Evolutionary conservation across 2,797 vertebrate species (phyloP), one percentile per base, ranked within the genome.

Genomic region (Eutrigla gurnardus): DNA sequence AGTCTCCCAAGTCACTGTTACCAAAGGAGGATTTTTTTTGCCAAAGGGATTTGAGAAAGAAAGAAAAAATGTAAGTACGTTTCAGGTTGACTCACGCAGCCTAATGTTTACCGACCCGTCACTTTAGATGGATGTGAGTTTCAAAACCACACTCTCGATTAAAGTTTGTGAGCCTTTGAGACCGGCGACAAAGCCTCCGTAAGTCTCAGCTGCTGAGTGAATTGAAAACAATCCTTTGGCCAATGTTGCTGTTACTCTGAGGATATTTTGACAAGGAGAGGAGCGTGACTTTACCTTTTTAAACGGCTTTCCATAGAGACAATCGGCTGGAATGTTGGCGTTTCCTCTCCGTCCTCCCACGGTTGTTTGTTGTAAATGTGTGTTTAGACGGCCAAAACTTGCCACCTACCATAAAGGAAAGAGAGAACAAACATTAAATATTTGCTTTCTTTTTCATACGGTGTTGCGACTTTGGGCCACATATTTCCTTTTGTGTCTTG

Each of bases 361-460:
- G 36, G 18, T 83, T 94, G 93, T 93, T 93, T 93, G 90, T 90
- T 86, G 92, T 88, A 91, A 89, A 86, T 88, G 90, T 93, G 89
- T 91, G 91, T 90, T 91, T 82, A 88, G 89, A 90, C 78, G 68
- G 87, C 85, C 78, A 83, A 89, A 90, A 90, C 82, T 75, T 87
- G 86, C 90, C 89, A 86, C 87, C 91, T 89, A 84, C 88, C 87
- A 90, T 94, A 91, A 94, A 93, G 86, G 76, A 57, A 84, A 86
- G 82, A 87, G 88, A 91, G 86, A 89, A 92, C 92, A 93, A 88
- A 92, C 88, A 86, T 90, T 90, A 80, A 95, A 94, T 94, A 95
- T 95, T 94, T 95, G 91, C 89, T 80, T 84, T 77, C 81, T 88
- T 89, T 80, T 86, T 90, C 84, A 49, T 89, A 80, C 32, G 79